Conservation (phyloP, 37 sponge, comb jelly and placozoan species). For the Lycopodina hypogea region DNA sequence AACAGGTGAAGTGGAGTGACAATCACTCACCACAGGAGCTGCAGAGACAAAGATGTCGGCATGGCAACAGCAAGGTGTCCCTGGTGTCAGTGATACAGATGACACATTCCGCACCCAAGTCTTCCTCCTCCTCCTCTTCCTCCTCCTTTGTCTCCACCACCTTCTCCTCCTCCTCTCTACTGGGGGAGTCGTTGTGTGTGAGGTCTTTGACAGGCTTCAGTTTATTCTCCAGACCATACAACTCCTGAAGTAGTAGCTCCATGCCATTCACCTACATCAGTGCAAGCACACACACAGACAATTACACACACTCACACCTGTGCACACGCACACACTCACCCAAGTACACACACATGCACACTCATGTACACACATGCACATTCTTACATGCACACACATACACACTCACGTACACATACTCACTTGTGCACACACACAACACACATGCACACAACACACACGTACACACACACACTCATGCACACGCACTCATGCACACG, state of each 20-base stretch:
- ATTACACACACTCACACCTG: neutral
- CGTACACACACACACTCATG: too few relatives aligned
- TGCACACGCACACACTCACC: too few relatives aligned
- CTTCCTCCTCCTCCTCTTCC: conserved; percentile 59
- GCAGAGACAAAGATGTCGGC: conserved; percentile 85
- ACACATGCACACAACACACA: too few relatives aligned
- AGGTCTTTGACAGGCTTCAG: conserved; percentile 13
- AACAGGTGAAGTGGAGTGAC: too few relatives aligned
- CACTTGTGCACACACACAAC: too few relatives aligned
- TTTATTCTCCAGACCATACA: conserved; percentile 92
- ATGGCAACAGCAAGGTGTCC: conserved; percentile 82
- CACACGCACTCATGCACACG: too few relatives aligned
- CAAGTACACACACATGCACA: neutral
- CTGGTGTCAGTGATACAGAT: conserved; percentile 74
- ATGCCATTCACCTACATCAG: conserved; percentile 48
- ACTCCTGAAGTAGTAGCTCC: conserved; percentile 79
- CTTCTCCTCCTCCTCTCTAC: conserved; percentile 14
- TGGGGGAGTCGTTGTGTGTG: too few relatives aligned
- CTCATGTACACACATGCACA: neutral
- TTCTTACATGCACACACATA: too few relatives aligned
- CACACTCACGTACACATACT: too few relatives aligned
- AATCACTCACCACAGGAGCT: conserved; percentile 63
- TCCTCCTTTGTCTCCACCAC: conserved; percentile 22
- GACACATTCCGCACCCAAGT: conserved; percentile 79
- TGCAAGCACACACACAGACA: conserved; percentile 26